Base-by-base conservation (phyloP, 2,113 vertebrate species). In the western clawed frog (Xenopus tropicalis) region DNA sequence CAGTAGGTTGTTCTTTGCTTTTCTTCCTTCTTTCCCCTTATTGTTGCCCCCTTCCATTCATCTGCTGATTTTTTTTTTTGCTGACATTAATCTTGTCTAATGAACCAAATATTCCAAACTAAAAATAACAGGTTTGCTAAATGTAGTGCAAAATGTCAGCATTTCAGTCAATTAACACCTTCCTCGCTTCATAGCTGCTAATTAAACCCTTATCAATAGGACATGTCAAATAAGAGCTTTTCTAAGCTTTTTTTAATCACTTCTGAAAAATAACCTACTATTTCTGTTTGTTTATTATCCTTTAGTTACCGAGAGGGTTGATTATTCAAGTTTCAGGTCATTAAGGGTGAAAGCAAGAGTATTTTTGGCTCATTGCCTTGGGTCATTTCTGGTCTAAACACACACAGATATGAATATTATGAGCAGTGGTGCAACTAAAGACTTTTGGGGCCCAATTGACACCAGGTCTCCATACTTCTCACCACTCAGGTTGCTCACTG, bases 111-210 rank as follows among this genome's bases (percentile, higher is more conserved):
- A 43, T 62, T 57, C 23, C 58, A 62, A 24, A 62, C 46, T 62
- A 61, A 24, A 61, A 51, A 42, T 3, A 19, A 29, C 17, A 42
- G 14, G 3, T 62, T 19, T 20, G 22, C 58, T 17, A 24, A 21
- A 48, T 25, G 6, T 22, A 42, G n/a, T 25, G 13, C 20, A 23
- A 44, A 71, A 71, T 25, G 69, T 71, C 69, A 71, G 8, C 57
- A 46, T 61, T 70, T 62, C 59, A 57, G 21, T 43, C 69, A 71
- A 71, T 71, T 71, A 71, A 71, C 69, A 71, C 58, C 57, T 61
- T 14, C 42, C 57, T 61, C 21, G 8, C 54, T 37, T 42, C 58
- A n/a, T 3, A 25, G 43, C 11, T n/a, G 37, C 58, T 61, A 44
- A 71, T 71, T 71, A 61, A 11, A 14, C 57, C 11, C 20, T 23